Evolutionary conservation across 1,140 invertebrate species (phyloP).

Genomic region (Diprion similis): DNA sequence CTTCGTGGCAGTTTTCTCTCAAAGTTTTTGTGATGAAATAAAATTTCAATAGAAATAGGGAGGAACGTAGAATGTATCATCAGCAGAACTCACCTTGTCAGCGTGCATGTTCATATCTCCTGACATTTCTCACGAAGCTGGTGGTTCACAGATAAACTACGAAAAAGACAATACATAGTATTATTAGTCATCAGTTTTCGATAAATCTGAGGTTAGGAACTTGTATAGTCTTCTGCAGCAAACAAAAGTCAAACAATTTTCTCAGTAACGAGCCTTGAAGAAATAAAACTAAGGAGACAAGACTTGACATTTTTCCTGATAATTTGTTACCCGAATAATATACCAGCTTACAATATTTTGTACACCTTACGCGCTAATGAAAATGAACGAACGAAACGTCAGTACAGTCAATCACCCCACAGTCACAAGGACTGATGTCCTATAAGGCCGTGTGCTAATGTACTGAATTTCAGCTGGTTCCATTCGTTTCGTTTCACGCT

Average conservation of each 20-base stretch:
- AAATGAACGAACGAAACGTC: not conserved
- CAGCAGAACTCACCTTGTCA: slow-evolving; percentile 45
- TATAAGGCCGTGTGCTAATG: too few relatives aligned
- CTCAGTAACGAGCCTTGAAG: too few relatives aligned
- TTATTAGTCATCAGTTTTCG: slow-evolving; percentile 15
- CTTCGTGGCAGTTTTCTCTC: too few relatives aligned
- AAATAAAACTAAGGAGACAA: not conserved
- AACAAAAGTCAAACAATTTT: not conserved
- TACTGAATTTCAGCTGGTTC: too few relatives aligned
- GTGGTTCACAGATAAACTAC: not conserved
- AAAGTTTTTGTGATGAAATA: too few relatives aligned
- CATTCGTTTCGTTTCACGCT: too few relatives aligned
- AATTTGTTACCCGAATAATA: slow-evolving; percentile 6
- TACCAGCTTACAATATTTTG: not conserved
- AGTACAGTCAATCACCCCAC: too few relatives aligned
- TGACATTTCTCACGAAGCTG: slow-evolving; percentile 43
- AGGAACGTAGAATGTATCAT: too few relatives aligned
- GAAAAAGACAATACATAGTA: slow-evolving; percentile 6
- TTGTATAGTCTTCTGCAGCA: not conserved
- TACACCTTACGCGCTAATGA: not conserved
- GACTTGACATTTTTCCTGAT: not conserved
- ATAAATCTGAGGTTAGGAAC: slow-evolving; percentile 6
- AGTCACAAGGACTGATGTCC: too few relatives aligned
- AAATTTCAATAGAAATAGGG: too few relatives aligned
- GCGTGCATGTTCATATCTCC: slow-evolving; percentile 51